phyloP scores from a whole-genome alignment of 2,113 vertebrate genomes.

The cattle (Bos taurus) region ARS-UCD2.0 NC_037328.1:77437501-77438000 shows the following conservation, averaged over 20 bases:
- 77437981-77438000: neutral
- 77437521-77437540: neutral
- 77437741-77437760: slow-evolving; percentile 78
- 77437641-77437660: slow-evolving; percentile 80
- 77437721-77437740: slow-evolving; percentile 87
- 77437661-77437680: slow-evolving; percentile 76
- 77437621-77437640: slow-evolving; percentile 86
- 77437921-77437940: neutral
- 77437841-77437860: slow-evolving; percentile 21
- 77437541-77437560: neutral
- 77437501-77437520: slow-evolving; percentile 19
- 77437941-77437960: neutral
- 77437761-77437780: slow-evolving; percentile 64
- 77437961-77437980: neutral
- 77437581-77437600: slow-evolving; percentile 72
- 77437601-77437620: slow-evolving; percentile 81
- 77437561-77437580: slow-evolving; percentile 61
- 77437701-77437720: slow-evolving; percentile 85
- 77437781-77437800: slow-evolving; percentile 77
- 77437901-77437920: neutral
- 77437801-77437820: slow-evolving; percentile 74
- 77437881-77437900: slow-evolving; percentile 9
- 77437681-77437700: slow-evolving; percentile 76
- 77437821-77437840: slow-evolving; percentile 59
- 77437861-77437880: neutral